Evolutionary conservation across 2,113 vertebrate genomes (phyloP).

Genomic region (Aythya baeri): DNA sequence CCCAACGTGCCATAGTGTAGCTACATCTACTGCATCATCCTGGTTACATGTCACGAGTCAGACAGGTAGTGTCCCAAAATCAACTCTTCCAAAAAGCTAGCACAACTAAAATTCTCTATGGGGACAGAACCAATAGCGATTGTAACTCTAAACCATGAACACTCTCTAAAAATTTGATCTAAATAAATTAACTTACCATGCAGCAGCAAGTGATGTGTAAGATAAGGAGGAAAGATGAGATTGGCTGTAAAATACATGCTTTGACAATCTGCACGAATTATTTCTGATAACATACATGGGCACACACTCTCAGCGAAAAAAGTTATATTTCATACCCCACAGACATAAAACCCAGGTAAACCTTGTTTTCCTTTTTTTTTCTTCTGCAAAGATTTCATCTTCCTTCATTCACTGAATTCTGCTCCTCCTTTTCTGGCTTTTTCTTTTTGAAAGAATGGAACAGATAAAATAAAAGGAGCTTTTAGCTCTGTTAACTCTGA

Average conservation of each 20-base stretch:
- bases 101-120: background rate
- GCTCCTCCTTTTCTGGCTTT: background rate
- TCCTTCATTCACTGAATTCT: background rate
- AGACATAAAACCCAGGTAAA: background rate
- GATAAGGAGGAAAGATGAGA: background rate
- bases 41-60: background rate
- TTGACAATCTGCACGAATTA: background rate
- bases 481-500: background rate
- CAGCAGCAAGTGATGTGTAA: background rate
- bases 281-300: background rate
- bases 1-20: rapidly evolving
- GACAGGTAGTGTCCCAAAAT: rapidly evolving
- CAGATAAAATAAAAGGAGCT: background rate
- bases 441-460: background rate
- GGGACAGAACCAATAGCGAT: rapidly evolving
- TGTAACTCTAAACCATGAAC: background rate
- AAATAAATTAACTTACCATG: background rate
- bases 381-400: background rate
- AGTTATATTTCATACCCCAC: background rate
- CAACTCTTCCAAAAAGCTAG: background rate
- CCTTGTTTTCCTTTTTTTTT: background rate
- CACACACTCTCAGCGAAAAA: background rate
- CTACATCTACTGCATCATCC: rapidly evolving
- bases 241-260: background rate
- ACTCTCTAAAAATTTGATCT: background rate